Percentiles rank a stretch among this genome's conserved stretches.
Evolutionary conservation across 1,140 invertebrate genomes (phyloP).

Genomic region (Cryptotermes secundus): DNA sequence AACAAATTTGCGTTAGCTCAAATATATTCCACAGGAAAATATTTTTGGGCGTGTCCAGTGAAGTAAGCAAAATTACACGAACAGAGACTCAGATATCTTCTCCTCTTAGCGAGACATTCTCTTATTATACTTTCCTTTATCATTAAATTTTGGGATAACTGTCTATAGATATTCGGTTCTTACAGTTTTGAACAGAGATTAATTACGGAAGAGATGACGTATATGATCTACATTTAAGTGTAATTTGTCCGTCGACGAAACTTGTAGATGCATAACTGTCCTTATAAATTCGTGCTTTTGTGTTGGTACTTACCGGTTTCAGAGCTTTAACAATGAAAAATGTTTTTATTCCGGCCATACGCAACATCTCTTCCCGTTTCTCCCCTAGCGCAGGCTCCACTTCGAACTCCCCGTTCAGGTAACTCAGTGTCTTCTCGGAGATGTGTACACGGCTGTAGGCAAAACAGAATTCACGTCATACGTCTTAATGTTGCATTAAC

Average conservation of each 20-base stretch:
- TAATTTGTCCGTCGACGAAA: background rate
- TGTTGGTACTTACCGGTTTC: conserved; percentile 66
- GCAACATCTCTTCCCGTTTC: conserved; percentile 79
- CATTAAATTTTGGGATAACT: background rate
- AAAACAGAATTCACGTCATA: conserved; percentile 38
- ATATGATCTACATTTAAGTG: background rate
- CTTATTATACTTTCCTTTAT: background rate
- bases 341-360: conserved; percentile 84
- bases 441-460: conserved; percentile 84
- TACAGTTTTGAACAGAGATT: background rate
- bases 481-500: no score
- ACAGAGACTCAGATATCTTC: no score
- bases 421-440: conserved; percentile 88
- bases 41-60: no score
- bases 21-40: no score
- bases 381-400: conserved; percentile 92
- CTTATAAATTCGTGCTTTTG: background rate
- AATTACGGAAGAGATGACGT: background rate
- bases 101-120: background rate
- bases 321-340: conserved; percentile 87
- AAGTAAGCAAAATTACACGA: no score
- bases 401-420: conserved; percentile 90
- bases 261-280: background rate
- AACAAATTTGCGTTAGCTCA: no score
- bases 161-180: background rate